Percentiles rank a stretch among this genome's conserved stretches.
phyloP scores from a whole-genome alignment of 1,140 invertebrate species.

The Drosophila varians region DNA sequence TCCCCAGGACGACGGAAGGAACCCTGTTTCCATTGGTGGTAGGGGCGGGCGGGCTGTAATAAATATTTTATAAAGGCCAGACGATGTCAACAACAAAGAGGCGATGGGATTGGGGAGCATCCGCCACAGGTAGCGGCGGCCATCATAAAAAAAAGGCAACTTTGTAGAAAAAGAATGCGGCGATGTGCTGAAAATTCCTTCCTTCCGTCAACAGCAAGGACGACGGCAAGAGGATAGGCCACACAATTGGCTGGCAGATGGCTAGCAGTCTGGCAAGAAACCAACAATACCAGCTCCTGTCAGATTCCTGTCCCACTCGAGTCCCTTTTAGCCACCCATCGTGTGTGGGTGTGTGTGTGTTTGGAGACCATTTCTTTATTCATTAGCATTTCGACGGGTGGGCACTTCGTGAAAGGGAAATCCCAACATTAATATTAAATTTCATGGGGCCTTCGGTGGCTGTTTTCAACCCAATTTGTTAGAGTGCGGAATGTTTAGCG shows the following conservation, averaged over 20 bases:
- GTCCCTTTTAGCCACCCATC: slow-evolving; percentile 1
- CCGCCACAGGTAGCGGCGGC: slow-evolving; percentile 49
- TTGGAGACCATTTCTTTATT: slow-evolving; percentile 52
- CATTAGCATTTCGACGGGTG: slow-evolving; percentile 50
- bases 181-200: slow-evolving; percentile 76
- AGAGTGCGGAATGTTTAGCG: slow-evolving; percentile 41
- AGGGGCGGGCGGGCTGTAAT: slow-evolving; percentile 41
- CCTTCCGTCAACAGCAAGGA: slow-evolving; percentile 60
- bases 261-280: slow-evolving; percentile 55
- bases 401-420: slow-evolving; percentile 35
- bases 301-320: slow-evolving; percentile 3
- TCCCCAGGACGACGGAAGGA: not conserved
- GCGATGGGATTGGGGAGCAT: slow-evolving; percentile 17
- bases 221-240: slow-evolving; percentile 35
- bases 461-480: slow-evolving; percentile 36
- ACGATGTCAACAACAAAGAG: slow-evolving; percentile 35
- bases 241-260: slow-evolving; percentile 78
- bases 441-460: slow-evolving; percentile 11
- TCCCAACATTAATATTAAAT: slow-evolving; percentile 70
- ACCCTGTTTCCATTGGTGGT: slow-evolving; percentile 5
- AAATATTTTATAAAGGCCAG: slow-evolving; percentile 64
- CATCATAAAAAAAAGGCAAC: slow-evolving; percentile 53
- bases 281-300: slow-evolving; percentile 38
- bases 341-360: slow-evolving; percentile 1
- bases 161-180: slow-evolving; percentile 64